Percentiles rank a stretch among this genome's conserved stretches.
Evolutionary conservation across 92 coral and sea anemone species (phyloP).

Genomic region (Paragorgia papillata): DNA sequence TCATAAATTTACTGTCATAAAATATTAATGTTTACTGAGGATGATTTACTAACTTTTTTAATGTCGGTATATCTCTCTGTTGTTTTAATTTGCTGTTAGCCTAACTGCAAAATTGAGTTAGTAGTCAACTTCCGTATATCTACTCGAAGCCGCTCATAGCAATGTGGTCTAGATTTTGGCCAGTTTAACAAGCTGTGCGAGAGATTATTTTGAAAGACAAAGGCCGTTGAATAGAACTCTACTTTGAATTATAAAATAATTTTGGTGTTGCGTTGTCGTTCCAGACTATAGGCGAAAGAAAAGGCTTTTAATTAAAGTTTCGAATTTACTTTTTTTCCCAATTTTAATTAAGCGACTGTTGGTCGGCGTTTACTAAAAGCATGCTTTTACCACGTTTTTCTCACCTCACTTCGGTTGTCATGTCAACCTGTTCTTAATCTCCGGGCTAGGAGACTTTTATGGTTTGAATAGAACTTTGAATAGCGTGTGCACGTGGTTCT

Average conservation of each 20-base stretch:
- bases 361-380: slow-evolving; percentile 19
- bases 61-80: not conserved
- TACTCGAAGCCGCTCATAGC: too few relatives aligned
- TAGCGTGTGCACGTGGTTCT: slow-evolving; percentile 17
- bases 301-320: slow-evolving; percentile 32
- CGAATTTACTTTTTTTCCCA: slow-evolving; percentile 13
- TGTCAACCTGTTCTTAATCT: slow-evolving; percentile 20
- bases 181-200: too few relatives aligned
- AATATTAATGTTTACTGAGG: slow-evolving; percentile 18
- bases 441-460: not conserved
- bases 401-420: slow-evolving; percentile 22
- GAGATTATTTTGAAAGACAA: too few relatives aligned
- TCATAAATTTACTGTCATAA: slow-evolving; percentile 3
- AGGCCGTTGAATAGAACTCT: too few relatives aligned
- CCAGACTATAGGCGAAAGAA: not conserved
- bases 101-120: slow-evolving; percentile 31
- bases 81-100: slow-evolving; percentile 5
- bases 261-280: not conserved
- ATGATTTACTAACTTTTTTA: not conserved
- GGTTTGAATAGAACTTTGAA: slow-evolving; percentile 24
- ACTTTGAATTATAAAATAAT: too few relatives aligned
- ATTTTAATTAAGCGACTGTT: slow-evolving; percentile 33
- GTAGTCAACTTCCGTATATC: not conserved
- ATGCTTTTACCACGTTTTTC: slow-evolving; percentile 20
- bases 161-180: too few relatives aligned